phyloP scores from a whole-genome alignment of 2,888 invertebrate genomes.

The Laothoe populi region DNA sequence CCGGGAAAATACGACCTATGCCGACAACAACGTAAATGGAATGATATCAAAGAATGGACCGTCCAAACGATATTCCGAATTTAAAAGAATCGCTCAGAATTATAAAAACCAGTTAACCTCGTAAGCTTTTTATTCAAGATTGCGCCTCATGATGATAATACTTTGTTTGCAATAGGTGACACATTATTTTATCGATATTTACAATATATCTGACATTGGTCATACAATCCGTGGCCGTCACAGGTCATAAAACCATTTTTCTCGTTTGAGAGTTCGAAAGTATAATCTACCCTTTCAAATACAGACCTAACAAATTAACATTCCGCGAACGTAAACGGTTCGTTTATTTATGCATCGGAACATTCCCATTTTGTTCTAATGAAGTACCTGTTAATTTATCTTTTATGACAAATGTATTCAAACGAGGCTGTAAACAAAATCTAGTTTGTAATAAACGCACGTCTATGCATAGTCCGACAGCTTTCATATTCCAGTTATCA shows the following conservation, averaged over 20 bases:
- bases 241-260: neutral
- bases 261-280: neutral
- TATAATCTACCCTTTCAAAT: neutral
- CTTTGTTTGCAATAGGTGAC: no score
- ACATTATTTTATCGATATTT: no score
- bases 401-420: conserved; percentile 22
- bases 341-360: conserved; percentile 18
- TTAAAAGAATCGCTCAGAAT: no score
- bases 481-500: conserved; percentile 19
- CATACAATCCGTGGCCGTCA: neutral
- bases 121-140: no score
- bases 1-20: no score
- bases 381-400: conserved; percentile 20
- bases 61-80: no score
- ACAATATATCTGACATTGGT: no score
- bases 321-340: conserved; percentile 3
- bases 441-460: conserved; percentile 15
- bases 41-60: no score
- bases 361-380: conserved; percentile 23
- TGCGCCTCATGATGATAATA: no score
- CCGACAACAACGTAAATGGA: no score
- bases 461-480: conserved; percentile 1
- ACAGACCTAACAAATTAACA: conserved; percentile 5
- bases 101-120: no score
- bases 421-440: conserved; percentile 21